These are phyloP conservation scores for Microchirus variegatus DNA, from an alignment of 2,797 vertebrate genomes.

Conservation along the genomic window DNA sequence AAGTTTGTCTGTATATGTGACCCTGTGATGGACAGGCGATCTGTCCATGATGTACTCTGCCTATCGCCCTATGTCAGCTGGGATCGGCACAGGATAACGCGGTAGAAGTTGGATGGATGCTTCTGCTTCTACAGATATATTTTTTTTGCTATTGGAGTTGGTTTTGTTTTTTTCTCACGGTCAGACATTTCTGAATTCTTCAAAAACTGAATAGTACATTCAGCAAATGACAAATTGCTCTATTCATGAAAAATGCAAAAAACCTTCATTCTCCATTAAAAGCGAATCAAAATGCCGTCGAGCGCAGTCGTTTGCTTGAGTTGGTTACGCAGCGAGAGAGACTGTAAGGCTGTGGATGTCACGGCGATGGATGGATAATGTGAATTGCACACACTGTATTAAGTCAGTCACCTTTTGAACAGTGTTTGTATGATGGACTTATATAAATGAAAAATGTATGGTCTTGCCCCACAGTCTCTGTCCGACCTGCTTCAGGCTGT, in stretches of 20 bases:
- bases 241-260: slow-evolving; percentile 31
- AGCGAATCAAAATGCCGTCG: slow-evolving; percentile 13
- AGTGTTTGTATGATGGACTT: slow-evolving; percentile 18
- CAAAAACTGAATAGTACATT: slow-evolving; percentile 50
- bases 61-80: too few relatives aligned
- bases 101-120: too few relatives aligned
- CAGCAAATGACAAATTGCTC: slow-evolving; percentile 45
- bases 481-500: too few relatives aligned
- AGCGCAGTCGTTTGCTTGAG: background rate
- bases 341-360: background rate
- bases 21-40: too few relatives aligned
- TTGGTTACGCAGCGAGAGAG: background rate
- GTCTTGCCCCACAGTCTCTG: too few relatives aligned
- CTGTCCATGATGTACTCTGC: too few relatives aligned
- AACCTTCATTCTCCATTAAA: slow-evolving; percentile 13
- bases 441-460: slow-evolving; percentile 13
- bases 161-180: slow-evolving; percentile 54
- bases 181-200: slow-evolving; percentile 46
- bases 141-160: too few relatives aligned
- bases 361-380: background rate
- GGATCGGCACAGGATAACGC: too few relatives aligned
- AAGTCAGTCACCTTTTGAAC: slow-evolving; percentile 17
- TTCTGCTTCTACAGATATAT: too few relatives aligned
- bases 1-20: too few relatives aligned
- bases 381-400: background rate